These are phyloP conservation scores for Lydus trimaculatus DNA, from an alignment of 2,888 invertebrate species.

Conservation along the genomic window DNA sequence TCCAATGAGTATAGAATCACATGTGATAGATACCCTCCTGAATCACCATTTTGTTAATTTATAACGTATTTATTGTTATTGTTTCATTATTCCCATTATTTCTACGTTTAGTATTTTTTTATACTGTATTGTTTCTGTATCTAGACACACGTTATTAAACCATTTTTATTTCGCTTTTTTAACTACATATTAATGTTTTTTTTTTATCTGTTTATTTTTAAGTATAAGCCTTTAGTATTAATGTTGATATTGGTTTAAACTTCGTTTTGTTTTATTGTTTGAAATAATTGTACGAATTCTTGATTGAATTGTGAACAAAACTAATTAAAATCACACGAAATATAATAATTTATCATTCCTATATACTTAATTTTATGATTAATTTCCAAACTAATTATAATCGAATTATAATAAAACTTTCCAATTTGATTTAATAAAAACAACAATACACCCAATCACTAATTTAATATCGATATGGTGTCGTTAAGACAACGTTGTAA, in stretches of 20 bases:
- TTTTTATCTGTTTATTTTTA: not conserved
- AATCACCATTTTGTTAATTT: constrained; percentile 6
- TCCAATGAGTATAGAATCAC: not conserved
- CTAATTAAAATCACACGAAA: constrained; percentile 4
- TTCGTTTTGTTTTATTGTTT: not conserved
- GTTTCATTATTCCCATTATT: not conserved
- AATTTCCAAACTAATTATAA: not conserved
- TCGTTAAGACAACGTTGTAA: not conserved
- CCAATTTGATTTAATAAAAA: not conserved
- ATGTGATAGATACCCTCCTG: not conserved
- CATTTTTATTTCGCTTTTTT: not conserved
- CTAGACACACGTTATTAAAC: not conserved
- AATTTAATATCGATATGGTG: not conserved
- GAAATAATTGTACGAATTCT: not conserved
- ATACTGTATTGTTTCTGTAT: not conserved
- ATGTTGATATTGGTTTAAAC: not conserved
- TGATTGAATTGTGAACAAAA: not conserved
- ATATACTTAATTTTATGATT: not conserved
- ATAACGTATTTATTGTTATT: constrained; percentile 6
- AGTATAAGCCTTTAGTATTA: not conserved
- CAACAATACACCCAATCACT: not conserved
- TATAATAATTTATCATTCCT: constrained; percentile 9
- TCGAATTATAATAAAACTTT: not conserved
- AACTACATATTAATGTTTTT: not conserved
- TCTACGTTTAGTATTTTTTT: not conserved